Base-by-base conservation (phyloP, 2,888 invertebrate genomes). In the Cosmia pyralina region DNA sequence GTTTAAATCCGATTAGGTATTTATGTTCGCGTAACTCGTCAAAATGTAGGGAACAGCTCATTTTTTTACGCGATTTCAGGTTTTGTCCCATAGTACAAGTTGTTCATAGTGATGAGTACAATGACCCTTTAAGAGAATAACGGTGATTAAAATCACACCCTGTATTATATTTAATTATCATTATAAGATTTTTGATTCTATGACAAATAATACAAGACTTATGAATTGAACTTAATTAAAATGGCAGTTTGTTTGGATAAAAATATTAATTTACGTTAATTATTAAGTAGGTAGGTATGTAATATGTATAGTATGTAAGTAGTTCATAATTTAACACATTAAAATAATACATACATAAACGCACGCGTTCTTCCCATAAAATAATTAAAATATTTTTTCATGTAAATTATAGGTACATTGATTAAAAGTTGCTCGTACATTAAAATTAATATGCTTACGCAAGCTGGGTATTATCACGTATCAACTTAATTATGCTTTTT, bases 391-490 rank as follows among this genome's bases (percentile, higher is more conserved):
- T 46, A 28, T 0, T 58, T 28, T 41, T 4, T 34, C 15, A 66
- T 34, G 1, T 28, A 19, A 48, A 34, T 55, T 38, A 4, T 38
- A 38, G 38, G 2, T 28, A 48, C n/a, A 41, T 11, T 53, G 17
- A 53, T 53, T 53, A 46, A 59, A 76, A 59, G 28, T 68, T 68
- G 2, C 7, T 19, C 6, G 44, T 10, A 13, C 13, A 67, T 67
- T 57, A 19, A 68, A 67, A 58, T 69, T 41, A 41, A 69, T 77
- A 46, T 28, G 38, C n/a, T 46, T 69, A 19, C 52, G 38, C 13
- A 11, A 41, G 28, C 19, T 46, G 15, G 17, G 7, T 46, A 77
- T 41, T n/a, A 46, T 58, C 28, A 17, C 52, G 34, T 58, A 17
- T 58, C 15, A 46, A 67, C 19, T 28, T 52, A 58, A 59, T 59